These are phyloP conservation scores for Achatina immaculata DNA, from an alignment of 1,140 invertebrate species.

Conservation along the genomic window DNA sequence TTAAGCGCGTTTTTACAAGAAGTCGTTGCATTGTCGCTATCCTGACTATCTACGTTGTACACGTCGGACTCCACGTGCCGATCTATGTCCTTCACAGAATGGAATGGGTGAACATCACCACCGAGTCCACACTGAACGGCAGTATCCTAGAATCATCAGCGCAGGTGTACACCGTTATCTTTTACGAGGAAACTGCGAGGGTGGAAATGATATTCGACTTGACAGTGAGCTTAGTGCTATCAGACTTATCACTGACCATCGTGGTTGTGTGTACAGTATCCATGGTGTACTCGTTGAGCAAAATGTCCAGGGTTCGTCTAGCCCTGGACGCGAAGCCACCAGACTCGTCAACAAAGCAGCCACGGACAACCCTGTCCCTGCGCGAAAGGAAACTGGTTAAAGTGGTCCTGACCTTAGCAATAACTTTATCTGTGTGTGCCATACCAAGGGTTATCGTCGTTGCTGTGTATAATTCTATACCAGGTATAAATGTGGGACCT, in stretches of 20 bases:
- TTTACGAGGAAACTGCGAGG: not conserved
- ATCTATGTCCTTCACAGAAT: not conserved
- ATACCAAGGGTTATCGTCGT: not conserved
- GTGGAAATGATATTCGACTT: slow-evolving; percentile 1
- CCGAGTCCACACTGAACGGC: not conserved
- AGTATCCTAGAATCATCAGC: not conserved
- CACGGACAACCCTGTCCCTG: not conserved
- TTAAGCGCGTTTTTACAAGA: not conserved
- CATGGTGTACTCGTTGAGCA: not conserved
- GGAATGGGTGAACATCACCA: not conserved
- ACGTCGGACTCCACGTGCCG: not conserved
- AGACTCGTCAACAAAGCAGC: too few relatives aligned
- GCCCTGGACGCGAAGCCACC: not conserved
- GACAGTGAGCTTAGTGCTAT: not conserved
- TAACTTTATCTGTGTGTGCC: not conserved
- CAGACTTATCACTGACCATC: not conserved
- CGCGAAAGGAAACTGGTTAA: not conserved
- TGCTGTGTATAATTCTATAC: not conserved
- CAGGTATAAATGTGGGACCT: not conserved
- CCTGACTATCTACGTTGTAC: not conserved
- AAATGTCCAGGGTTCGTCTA: not conserved
- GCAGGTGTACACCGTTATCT: not conserved
- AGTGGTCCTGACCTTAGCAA: not conserved
- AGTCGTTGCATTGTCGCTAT: not conserved
- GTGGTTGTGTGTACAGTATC: not conserved